phyloP scores from a whole-genome alignment of 2,888 invertebrate genomes.

The Tineola bisselliella region DNA sequence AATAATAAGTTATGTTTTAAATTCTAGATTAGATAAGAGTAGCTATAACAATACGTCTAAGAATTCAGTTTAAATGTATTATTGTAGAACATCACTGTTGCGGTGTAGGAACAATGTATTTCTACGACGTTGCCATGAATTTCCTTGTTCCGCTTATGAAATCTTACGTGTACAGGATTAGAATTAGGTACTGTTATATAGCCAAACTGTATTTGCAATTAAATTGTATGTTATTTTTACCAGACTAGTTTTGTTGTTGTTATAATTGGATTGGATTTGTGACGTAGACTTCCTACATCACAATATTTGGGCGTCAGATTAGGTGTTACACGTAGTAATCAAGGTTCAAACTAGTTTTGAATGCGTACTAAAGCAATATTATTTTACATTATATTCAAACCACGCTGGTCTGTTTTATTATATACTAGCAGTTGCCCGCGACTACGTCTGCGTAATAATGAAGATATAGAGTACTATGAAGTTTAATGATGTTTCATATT shows the following conservation, averaged over 20 bases:
- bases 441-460: too few species aligned
- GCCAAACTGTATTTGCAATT: neutral
- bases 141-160: constrained; percentile 3
- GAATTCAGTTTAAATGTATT: too few species aligned
- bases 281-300: neutral
- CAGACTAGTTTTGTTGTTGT: neutral
- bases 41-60: too few species aligned
- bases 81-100: too few species aligned
- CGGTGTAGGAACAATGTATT: neutral
- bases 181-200: neutral
- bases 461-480: too few species aligned
- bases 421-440: too few species aligned
- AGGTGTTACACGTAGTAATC: neutral
- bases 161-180: neutral
- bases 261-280: neutral
- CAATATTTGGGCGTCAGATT: neutral
- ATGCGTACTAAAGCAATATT: neutral
- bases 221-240: neutral
- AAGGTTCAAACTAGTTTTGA: neutral
- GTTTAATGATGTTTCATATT: too few species aligned
- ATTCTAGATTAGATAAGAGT: too few species aligned
- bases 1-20: too few species aligned
- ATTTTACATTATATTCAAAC: neutral
- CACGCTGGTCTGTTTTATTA: neutral
- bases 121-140: neutral